Conservation (phyloP, 2,888 invertebrate species). For the Siphonodentalium dalli region DNA sequence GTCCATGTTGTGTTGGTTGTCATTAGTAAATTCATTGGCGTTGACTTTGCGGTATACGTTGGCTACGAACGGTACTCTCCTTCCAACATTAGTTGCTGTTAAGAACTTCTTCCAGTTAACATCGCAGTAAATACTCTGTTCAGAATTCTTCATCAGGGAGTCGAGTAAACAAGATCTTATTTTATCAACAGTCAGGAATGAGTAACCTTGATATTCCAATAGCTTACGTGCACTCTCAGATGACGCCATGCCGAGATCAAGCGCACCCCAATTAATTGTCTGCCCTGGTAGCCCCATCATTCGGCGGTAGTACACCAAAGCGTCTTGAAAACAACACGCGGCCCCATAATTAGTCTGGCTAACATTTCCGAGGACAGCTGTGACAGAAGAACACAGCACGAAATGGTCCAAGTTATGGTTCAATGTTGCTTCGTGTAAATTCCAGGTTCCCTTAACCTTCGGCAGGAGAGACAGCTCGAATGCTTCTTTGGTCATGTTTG, state of each 20-base stretch:
- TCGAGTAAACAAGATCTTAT: constrained; percentile 18
- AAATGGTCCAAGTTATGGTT: constrained; percentile 36
- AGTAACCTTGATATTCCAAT: constrained; percentile 19
- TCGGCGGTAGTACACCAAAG: constrained; percentile 33
- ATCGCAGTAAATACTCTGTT: constrained; percentile 1
- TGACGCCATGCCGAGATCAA: constrained; percentile 34
- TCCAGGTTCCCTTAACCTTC: constrained; percentile 37
- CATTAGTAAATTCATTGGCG: no score
- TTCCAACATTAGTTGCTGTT: no score
- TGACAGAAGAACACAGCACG: constrained; percentile 41
- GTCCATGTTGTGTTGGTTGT: no score
- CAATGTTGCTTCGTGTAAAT: constrained; percentile 35
- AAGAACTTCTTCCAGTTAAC: constrained; percentile 1
- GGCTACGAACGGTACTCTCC: no score
- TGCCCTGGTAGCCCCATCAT: constrained; percentile 30
- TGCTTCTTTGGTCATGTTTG: constrained; percentile 21
- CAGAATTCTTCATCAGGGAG: constrained; percentile 9
- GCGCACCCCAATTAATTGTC: constrained; percentile 43
- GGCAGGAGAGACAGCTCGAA: constrained; percentile 19
- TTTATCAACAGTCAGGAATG: constrained; percentile 5
- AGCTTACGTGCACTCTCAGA: constrained; percentile 6
- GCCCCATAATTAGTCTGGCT: constrained; percentile 46
- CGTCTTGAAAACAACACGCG: constrained; percentile 41
- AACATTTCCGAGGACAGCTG: constrained; percentile 35
- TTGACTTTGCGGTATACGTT: no score